Base-by-base conservation (phyloP, 2,888 invertebrate genomes). In the Diaphora mendica region DNA sequence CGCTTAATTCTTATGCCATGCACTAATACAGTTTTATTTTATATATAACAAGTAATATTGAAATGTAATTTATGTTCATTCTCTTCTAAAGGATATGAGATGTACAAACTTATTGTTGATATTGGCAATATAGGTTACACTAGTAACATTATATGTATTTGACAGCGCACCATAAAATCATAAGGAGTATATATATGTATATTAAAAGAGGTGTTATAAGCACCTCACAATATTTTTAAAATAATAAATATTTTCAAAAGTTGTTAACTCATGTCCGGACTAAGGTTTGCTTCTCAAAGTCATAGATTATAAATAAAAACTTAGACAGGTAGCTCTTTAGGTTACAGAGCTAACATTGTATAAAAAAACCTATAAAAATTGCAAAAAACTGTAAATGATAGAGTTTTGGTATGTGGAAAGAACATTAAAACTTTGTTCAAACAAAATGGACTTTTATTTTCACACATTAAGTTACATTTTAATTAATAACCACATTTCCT, bases 401-500 rank as follows among this genome's bases (percentile, higher is more conserved):
- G 86, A 91, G 94, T 93, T 92, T 89, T 90, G 83, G 85, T 89
- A 84, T 92, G 89, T 90, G 85, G 82, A 82, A 64, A 73, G 68
- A 83, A 87, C 87, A 95, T 92, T 91, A 90, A 94, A 95, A 95
- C 95, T 95, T 92, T 93, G 87, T 89, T 95, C 92, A 74, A 80
- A 79, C 79, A 85, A 83, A 82, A 83, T 85, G 86, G 86, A 76
- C 83, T 93, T 91, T 94, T 86, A 90, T 91, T 92, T 87, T 33
- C 17, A 62, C 17, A 42, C 64, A 26, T 17, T 35, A 33, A 20
- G 26, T 64, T 17, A 26, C 62, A 30, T 20, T 39, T 39, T 39
- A 39, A 39, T n/a, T 23, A 59, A 65, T 33, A 33, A 35, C 11
- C 51, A 9, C 51, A 5, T 20, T 48, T 48, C 48, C 48, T 5